A percentile compares a stretch with the other conserved stretches of the same genome.
These are phyloP conservation scores for Epinephelus awoara DNA, from an alignment of 2,797 vertebrate species.

Conservation along the genomic window DNA sequence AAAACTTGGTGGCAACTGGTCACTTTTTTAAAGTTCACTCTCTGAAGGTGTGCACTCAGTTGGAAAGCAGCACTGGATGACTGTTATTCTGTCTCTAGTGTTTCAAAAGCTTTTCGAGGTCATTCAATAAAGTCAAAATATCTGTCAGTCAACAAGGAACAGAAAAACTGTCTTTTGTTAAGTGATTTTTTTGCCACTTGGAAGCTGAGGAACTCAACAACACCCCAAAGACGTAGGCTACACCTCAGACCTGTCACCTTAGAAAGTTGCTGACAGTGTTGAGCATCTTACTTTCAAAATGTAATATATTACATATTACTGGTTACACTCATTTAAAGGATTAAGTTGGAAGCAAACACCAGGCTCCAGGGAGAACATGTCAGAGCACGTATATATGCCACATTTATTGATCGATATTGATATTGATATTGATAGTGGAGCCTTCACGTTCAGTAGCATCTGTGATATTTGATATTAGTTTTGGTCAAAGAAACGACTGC, in stretches of 20 bases:
- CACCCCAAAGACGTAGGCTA: not conserved
- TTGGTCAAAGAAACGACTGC: not conserved
- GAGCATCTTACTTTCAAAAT: no score
- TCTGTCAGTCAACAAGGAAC: not conserved
- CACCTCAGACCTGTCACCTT: not conserved
- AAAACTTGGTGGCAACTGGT: not conserved
- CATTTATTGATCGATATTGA: no score
- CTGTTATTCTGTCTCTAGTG: no score
- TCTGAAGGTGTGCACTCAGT: not conserved
- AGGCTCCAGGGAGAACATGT: no score
- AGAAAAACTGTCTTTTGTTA: no score
- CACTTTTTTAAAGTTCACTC: not conserved
- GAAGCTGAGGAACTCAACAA: not conserved
- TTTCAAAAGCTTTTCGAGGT: conserved; percentile 11
- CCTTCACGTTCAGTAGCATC: not conserved
- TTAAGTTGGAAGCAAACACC: no score
- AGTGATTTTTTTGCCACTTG: no score
- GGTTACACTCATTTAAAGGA: no score
- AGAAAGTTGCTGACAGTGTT: not conserved
- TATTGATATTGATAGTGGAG: not conserved
- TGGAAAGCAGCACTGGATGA: not conserved
- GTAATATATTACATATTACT: no score
- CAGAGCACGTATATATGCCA: no score
- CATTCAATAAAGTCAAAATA: not conserved
- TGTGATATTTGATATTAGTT: no score